Conservation (phyloP, 2,797 vertebrate species). For the Threskiornis aethiopicus region DNA sequence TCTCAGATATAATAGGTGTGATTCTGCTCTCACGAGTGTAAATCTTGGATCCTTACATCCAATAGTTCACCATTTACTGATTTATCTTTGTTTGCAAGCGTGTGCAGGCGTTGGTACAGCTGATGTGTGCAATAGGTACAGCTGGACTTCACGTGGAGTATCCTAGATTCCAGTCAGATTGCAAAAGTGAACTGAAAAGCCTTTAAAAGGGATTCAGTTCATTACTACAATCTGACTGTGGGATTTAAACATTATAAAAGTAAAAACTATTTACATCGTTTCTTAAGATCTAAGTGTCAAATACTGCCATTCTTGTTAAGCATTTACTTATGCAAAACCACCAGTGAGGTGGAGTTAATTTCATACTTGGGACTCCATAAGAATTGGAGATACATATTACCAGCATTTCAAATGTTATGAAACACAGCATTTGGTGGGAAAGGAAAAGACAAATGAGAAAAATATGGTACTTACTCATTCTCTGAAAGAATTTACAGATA, state of each 20-base stretch:
- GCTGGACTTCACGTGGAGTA: background rate
- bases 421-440: background rate
- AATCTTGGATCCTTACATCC: background rate
- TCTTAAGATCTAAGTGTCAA: background rate
- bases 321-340: background rate
- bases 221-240: background rate
- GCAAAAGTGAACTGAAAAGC: background rate
- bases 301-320: background rate
- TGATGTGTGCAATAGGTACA: background rate
- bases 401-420: background rate
- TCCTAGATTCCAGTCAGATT: background rate
- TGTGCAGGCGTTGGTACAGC: background rate
- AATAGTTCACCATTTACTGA: background rate
- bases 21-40: background rate
- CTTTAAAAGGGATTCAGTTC: background rate
- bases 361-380: background rate
- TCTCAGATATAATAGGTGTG: background rate
- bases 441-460: conserved; percentile 4
- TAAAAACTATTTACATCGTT: background rate
- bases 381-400: background rate
- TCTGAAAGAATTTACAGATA: background rate
- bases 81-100: background rate
- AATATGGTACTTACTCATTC: background rate
- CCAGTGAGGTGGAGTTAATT: background rate
- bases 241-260: background rate